A percentile compares a stretch with the other conserved stretches of the same genome.
Conservation (phyloP, 2,113 vertebrate species). For the Psittacus erithacus region DNA sequence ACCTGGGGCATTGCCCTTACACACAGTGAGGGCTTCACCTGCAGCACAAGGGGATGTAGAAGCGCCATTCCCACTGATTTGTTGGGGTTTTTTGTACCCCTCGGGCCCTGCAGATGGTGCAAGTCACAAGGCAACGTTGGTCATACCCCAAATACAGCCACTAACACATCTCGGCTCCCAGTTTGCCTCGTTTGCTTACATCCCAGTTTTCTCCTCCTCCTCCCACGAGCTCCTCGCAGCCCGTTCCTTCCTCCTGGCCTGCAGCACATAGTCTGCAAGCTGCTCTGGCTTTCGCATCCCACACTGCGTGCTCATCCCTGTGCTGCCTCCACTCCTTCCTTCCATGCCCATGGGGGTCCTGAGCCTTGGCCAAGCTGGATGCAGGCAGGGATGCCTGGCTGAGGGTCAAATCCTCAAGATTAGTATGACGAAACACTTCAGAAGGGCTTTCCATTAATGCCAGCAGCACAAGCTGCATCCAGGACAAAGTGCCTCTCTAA, state of each 20-base stretch:
- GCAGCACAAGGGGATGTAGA: not conserved
- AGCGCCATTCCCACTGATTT: not conserved
- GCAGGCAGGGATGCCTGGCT: not conserved
- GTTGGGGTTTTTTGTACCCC: not conserved
- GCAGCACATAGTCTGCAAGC: not conserved
- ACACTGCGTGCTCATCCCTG: not conserved
- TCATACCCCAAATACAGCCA: constrained; percentile 2
- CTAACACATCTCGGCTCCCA: constrained; percentile 23
- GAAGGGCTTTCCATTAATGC: not conserved
- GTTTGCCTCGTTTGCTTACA: constrained; percentile 47
- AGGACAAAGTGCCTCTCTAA: not conserved
- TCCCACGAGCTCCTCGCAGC: constrained; percentile 42
- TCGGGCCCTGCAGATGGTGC: not conserved
- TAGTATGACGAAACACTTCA: not conserved
- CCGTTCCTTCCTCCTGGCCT: not conserved
- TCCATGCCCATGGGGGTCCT: not conserved
- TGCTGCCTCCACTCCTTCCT: not conserved
- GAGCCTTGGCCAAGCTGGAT: not conserved
- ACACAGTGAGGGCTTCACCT: not conserved
- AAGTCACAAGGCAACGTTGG: constrained; percentile 43
- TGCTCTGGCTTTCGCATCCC: constrained; percentile 12
- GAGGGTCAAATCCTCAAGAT: not conserved
- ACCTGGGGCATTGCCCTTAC: not conserved
- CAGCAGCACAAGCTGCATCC: not conserved
- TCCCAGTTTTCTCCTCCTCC: constrained; percentile 16